phyloP scores from a whole-genome alignment of 2,888 invertebrate species.

The Ecliptopera silaceata region DNA sequence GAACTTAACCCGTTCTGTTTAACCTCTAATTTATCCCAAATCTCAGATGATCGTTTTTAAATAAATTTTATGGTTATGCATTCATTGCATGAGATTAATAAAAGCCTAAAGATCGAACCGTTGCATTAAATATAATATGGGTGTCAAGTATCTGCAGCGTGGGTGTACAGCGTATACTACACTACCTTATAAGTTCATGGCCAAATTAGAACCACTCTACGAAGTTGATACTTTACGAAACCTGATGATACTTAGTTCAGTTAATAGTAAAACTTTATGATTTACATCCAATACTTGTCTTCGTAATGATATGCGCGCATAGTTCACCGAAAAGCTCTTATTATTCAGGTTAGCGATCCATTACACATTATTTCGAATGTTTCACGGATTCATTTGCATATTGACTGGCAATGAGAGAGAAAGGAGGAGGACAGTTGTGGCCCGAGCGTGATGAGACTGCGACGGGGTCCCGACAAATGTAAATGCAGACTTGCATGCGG shows the following conservation, averaged over 20 bases:
- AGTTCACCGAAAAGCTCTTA: constrained; percentile 30
- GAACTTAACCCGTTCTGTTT: constrained; percentile 32
- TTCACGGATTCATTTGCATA: constrained; percentile 61
- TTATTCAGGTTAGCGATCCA: constrained; percentile 32
- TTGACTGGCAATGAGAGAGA: constrained; percentile 70
- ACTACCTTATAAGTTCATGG: constrained; percentile 38
- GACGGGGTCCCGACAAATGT: constrained; percentile 55
- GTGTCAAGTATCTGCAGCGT: constrained; percentile 64
- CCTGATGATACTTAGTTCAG: neutral
- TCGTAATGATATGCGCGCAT: constrained; percentile 14
- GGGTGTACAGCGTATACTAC: constrained; percentile 53
- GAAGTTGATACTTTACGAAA: constrained; percentile 4
- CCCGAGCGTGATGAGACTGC: constrained; percentile 54
- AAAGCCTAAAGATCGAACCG: constrained; percentile 57
- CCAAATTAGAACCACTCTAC: constrained; percentile 27
- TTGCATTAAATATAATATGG: constrained; percentile 52
- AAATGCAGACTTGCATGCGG: constrained; percentile 60
- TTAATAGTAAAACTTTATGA: neutral
- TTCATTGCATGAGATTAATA: constrained; percentile 57
- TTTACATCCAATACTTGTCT: neutral
- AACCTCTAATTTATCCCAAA: constrained; percentile 33
- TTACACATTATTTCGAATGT: constrained; percentile 45
- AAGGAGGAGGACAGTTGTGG: constrained; percentile 57
- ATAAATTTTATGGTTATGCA: constrained; percentile 71
- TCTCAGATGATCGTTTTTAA: constrained; percentile 50